Conservation (phyloP, 1,140 invertebrate species). For the Euborellia annulipes region DNA sequence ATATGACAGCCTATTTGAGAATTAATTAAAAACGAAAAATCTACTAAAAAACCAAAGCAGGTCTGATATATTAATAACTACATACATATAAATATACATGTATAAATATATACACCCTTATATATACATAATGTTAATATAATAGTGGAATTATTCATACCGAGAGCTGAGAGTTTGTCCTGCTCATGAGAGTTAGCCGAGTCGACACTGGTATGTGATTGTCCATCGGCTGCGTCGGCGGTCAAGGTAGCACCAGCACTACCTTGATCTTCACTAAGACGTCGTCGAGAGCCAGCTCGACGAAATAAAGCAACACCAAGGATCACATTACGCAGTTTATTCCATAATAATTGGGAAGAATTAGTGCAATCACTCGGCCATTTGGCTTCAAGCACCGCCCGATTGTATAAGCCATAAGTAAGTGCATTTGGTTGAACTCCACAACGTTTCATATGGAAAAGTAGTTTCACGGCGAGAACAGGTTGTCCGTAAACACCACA, state of each 20-base stretch:
- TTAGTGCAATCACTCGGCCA: slow-evolving; percentile 82
- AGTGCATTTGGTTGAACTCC: slow-evolving; percentile 93
- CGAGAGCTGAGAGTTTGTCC: too few relatives aligned
- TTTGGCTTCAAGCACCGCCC: slow-evolving; percentile 78
- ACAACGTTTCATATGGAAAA: slow-evolving; percentile 89
- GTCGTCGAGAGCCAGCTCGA: slow-evolving; percentile 36
- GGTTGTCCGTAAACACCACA: slow-evolving; percentile 91
- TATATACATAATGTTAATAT: too few relatives aligned
- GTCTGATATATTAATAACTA: too few relatives aligned
- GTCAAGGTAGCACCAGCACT: neutral
- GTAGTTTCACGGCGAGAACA: slow-evolving; percentile 82
- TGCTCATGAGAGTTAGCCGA: slow-evolving; percentile 25
- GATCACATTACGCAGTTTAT: slow-evolving; percentile 79
- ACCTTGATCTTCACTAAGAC: neutral
- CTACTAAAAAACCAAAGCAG: too few relatives aligned
- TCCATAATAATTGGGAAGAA: slow-evolving; percentile 75
- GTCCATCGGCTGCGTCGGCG: slow-evolving; percentile 30
- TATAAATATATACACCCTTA: too few relatives aligned
- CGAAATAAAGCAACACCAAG: slow-evolving; percentile 76
- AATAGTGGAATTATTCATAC: too few relatives aligned
- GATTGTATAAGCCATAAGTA: slow-evolving; percentile 83
- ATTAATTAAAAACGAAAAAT: too few relatives aligned
- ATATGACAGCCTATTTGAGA: too few relatives aligned
- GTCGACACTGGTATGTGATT: slow-evolving; percentile 32
- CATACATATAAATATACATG: too few relatives aligned